Evolutionary conservation across 2,113 vertebrate genomes (phyloP).

Genomic region (Aldabrachelys gigantea): DNA sequence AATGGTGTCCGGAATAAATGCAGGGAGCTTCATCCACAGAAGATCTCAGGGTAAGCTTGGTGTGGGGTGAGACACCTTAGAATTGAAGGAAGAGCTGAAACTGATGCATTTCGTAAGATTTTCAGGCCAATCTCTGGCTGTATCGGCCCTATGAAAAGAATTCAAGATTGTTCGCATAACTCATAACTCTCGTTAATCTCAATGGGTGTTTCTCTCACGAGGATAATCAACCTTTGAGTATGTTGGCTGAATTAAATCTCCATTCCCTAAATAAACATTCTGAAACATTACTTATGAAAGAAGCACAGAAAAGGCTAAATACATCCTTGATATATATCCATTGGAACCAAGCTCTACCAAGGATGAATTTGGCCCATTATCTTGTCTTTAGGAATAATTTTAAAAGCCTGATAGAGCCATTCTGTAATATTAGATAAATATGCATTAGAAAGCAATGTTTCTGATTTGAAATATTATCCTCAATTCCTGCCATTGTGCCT

Average conservation of each 20-base stretch:
- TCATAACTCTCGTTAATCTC: constrained; percentile 22
- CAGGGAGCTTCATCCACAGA: background rate
- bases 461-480: background rate
- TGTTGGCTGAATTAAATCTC: background rate
- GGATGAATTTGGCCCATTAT: background rate
- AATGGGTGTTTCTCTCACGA: background rate
- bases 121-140: background rate
- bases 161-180: background rate
- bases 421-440: background rate
- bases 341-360: constrained; percentile 18
- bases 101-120: background rate
- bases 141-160: background rate
- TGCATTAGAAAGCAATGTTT: constrained; percentile 11
- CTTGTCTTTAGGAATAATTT: background rate
- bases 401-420: constrained; percentile 1
- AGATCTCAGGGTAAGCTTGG: background rate
- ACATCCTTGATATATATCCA: background rate
- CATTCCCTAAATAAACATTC: background rate
- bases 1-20: background rate
- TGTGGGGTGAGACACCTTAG: background rate
- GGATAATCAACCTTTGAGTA: constrained; percentile 7
- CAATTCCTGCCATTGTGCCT: background rate
- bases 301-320: background rate
- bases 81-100: background rate
- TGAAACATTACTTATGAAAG: constrained; percentile 17